Evolutionary conservation across 1,140 invertebrate species (phyloP), one percentile per base, ranked within the genome.

Genomic region (Elysia chlorotica): DNA sequence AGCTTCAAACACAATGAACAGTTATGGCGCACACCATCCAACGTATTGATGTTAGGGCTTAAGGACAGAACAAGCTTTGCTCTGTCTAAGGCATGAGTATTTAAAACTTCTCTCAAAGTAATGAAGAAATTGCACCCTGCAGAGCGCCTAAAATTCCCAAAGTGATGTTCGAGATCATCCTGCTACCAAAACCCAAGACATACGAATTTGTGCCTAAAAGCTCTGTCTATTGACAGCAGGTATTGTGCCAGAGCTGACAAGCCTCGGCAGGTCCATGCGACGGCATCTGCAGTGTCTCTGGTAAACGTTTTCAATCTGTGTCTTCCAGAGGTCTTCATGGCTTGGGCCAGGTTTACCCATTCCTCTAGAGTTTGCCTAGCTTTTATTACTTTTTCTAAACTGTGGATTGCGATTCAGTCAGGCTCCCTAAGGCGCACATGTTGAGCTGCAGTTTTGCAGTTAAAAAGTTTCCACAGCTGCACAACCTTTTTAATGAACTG

Each of bases 151-250:
- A 59, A 59, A 59, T 59, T 10, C 10, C 56, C 56, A 25, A 59
- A 59, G 28, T 59, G 56, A 25, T 59, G 56, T 59, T 59, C 56
- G 6, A 59, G 28, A 25, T 59, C 56, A 59, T 59, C 56, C 56
- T 59, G 56, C 25, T 59, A 25, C 17, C 28, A 59, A 30, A 17
- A 10, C 6, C 56, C 17, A 23, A 59, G 25, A 6, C 56, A 59
- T 10, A 59, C 56, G 25, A 17, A 59, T 28, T 59, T 10, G 28
- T 59, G 56, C 6, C 56, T 10, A 25, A 6, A 59, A 25, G 56
- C 19, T 28, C 25, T 25, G 10, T 10, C 6, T 59, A 25, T 59
- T 19, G 17, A 17, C 6, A 59, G 10, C 6, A 59, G 28, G 28
- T 59, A 25, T 6, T 59, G 17, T 6, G 56, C 17, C 25, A 59